phyloP scores from a whole-genome alignment of 2,888 invertebrate genomes.

The Chrysina gloriosa region DNA sequence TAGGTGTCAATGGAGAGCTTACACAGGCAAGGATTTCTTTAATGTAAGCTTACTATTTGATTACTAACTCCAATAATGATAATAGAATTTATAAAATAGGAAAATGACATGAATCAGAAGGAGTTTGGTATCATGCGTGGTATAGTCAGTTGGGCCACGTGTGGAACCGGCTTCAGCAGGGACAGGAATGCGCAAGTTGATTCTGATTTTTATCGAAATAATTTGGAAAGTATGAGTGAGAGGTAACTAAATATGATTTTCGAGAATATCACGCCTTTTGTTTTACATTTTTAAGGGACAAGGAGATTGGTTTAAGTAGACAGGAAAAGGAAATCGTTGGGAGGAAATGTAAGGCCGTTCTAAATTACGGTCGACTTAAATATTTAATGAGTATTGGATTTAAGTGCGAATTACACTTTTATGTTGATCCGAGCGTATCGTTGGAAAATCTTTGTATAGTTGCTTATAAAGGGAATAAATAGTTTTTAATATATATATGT shows the following conservation, averaged over 20 bases:
- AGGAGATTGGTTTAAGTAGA: conserved; percentile 59
- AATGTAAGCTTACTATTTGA: conserved; percentile 53
- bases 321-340: conserved; percentile 74
- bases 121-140: conserved; percentile 83
- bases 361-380: conserved; percentile 80
- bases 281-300: conserved; percentile 52
- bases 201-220: conserved; percentile 31
- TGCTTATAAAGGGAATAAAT: conserved; percentile 63
- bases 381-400: conserved; percentile 73
- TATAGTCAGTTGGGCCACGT: conserved; percentile 91
- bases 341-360: conserved; percentile 77
- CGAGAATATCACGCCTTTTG: not conserved
- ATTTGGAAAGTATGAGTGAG: conserved; percentile 22
- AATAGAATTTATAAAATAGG: conserved; percentile 56
- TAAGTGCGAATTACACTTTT: conserved; percentile 72
- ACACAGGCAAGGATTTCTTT: conserved; percentile 76
- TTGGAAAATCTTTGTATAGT: conserved; percentile 85
- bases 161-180: conserved; percentile 76
- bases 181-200: conserved; percentile 58
- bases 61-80: conserved; percentile 48
- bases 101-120: conserved; percentile 68
- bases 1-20: conserved; percentile 78
- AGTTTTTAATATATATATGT: conserved; percentile 1
- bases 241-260: conserved; percentile 29
- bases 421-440: conserved; percentile 74